A percentile compares a stretch with the other conserved stretches of the same genome.
phyloP scores from a whole-genome alignment of 2,113 vertebrate species.

The Thomomys bottae region DNA sequence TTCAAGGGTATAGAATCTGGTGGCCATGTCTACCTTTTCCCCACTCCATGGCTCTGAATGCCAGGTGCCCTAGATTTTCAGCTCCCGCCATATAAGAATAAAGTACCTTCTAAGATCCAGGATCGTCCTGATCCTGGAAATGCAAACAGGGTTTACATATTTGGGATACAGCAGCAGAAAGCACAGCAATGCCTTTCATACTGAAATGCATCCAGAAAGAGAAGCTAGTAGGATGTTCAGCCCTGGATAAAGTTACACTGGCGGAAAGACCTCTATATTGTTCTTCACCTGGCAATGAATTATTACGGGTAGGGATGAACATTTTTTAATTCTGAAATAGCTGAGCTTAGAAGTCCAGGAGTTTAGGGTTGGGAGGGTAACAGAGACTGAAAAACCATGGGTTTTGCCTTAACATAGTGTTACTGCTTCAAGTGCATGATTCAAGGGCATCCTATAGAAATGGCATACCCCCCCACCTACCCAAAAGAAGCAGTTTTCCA shows the following conservation, averaged over 20 bases:
- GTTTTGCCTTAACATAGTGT: neutral
- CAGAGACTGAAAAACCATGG: neutral
- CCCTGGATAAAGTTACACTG: constrained; percentile 46
- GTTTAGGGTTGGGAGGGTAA: neutral
- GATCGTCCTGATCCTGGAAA: neutral
- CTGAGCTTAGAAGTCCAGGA: neutral
- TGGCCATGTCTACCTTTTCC: neutral
- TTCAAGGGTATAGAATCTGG: neutral
- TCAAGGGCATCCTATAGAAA: neutral
- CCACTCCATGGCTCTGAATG: neutral
- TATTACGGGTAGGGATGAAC: neutral
- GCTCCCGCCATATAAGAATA: neutral
- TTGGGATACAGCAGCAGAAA: neutral
- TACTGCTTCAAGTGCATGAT: neutral
- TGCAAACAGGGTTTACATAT: neutral
- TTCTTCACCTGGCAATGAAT: constrained; percentile 45
- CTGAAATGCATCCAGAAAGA: constrained; percentile 18
- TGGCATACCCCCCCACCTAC: neutral
- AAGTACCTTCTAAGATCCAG: neutral
- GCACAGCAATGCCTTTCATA: neutral
- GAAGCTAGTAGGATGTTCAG: constrained; percentile 28
- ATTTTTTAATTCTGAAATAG: constrained; percentile 44
- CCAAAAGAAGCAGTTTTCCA: neutral
- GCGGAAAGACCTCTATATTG: constrained; percentile 52
- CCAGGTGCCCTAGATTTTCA: neutral